Conservation (phyloP, 2,113 vertebrate genomes). For the Lophius piscatorius region DNA sequence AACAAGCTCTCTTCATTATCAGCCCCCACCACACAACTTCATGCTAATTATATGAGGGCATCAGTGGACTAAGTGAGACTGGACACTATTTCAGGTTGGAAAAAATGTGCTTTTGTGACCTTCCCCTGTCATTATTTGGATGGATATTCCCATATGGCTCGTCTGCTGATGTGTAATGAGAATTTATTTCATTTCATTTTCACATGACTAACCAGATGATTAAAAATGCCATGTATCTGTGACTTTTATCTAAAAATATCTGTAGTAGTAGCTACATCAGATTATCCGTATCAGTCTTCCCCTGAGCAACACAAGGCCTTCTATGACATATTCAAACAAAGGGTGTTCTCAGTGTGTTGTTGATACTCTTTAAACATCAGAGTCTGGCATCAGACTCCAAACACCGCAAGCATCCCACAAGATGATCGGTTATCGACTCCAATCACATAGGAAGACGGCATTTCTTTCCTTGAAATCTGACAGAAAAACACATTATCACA, state of each 20-base stretch:
- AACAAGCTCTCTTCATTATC: conserved; percentile 67
- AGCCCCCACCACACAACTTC: conserved; percentile 40
- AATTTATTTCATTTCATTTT: conserved; percentile 3
- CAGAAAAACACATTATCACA: conserved; percentile 31
- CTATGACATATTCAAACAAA: conserved; percentile 24
- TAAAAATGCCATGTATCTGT: conserved; percentile 10
- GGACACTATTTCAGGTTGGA: conserved; percentile 11
- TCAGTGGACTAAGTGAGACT: neutral
- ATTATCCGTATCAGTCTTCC: conserved; percentile 21
- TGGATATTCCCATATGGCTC: neutral
- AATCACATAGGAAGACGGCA: conserved; percentile 30
- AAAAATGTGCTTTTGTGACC: conserved; percentile 7
- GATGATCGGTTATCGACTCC: conserved; percentile 19
- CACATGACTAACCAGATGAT: conserved; percentile 2
- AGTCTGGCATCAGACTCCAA: conserved; percentile 16
- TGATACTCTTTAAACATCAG: conserved; percentile 32
- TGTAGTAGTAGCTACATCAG: conserved; percentile 10
- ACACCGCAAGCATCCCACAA: conserved; percentile 7
- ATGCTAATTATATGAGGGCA: conserved; percentile 52
- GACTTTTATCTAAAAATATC: conserved; percentile 42
- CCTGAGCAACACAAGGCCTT: conserved; percentile 21
- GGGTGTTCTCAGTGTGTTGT: conserved; percentile 36
- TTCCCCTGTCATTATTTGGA: neutral
- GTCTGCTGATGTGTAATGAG: neutral
- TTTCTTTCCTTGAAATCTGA: conserved; percentile 24